Conservation (phyloP, 2,888 invertebrate species). For the Luperina nickerlii region DNA sequence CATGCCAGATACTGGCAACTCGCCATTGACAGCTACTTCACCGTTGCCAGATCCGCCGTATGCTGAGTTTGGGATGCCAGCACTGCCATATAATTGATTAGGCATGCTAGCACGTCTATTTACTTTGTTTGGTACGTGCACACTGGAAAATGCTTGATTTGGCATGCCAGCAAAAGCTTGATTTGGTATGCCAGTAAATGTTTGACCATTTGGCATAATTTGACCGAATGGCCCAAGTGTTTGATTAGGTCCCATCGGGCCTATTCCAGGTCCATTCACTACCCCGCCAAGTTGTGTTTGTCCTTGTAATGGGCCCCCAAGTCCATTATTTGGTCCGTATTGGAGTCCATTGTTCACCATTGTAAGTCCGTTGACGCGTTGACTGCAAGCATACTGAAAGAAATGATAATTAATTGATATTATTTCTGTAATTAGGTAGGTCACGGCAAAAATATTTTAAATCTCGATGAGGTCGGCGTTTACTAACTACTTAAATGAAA, state of each 20-base stretch:
- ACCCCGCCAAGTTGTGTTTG: not conserved
- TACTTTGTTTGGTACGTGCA: not conserved
- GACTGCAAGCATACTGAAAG: constrained; percentile 48
- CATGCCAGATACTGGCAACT: constrained; percentile 70
- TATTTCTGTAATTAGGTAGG: no score
- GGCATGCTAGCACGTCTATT: not conserved
- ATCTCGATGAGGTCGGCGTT: not conserved
- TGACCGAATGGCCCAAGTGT: constrained; percentile 9
- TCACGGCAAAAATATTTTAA: no score
- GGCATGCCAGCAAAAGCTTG: constrained; percentile 9
- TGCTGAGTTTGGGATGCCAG: constrained; percentile 12
- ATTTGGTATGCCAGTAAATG: constrained; percentile 7
- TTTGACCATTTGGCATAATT: constrained; percentile 18
- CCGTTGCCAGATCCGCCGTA: constrained; percentile 63
- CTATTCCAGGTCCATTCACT: constrained; percentile 4
- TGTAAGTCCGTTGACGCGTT: constrained; percentile 20
- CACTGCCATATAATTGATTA: not conserved
- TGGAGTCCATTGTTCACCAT: constrained; percentile 30
- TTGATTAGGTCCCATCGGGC: constrained; percentile 36
- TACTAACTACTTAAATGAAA: not conserved
- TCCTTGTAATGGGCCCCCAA: constrained; percentile 1
- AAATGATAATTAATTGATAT: not conserved
- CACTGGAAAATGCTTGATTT: not conserved
- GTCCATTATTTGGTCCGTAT: constrained; percentile 19
- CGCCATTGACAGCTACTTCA: constrained; percentile 68